phyloP scores from a whole-genome alignment of 2,113 vertebrate genomes.

The Sylvilagus bachmani region DNA sequence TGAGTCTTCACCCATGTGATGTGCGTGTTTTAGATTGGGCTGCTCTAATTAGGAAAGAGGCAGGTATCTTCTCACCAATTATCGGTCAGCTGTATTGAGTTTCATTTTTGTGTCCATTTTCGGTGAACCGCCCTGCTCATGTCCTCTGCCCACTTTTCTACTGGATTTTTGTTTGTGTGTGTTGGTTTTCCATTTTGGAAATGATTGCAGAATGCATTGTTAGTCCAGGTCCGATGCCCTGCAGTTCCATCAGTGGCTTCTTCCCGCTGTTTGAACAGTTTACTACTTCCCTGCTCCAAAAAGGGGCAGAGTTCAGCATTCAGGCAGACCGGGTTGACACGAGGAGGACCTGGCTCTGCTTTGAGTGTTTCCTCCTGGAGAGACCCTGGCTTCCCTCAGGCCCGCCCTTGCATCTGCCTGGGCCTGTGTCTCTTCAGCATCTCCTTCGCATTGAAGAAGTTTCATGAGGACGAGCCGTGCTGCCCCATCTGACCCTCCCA shows the following conservation, averaged over 20 bases:
- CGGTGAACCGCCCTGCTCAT: not conserved
- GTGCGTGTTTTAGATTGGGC: not conserved
- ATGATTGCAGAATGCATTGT: constrained; percentile 22
- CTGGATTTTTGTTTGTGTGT: not conserved
- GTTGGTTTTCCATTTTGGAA: constrained; percentile 34
- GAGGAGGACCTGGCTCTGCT: not conserved
- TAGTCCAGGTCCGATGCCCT: not conserved
- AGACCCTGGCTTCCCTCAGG: not conserved
- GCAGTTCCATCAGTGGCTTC: not conserved
- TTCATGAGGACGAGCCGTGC: not conserved
- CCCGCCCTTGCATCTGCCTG: not conserved
- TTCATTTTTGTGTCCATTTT: not conserved
- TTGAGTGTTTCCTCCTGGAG: not conserved
- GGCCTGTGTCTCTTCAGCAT: not conserved
- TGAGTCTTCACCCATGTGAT: not conserved
- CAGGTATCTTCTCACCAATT: not conserved
- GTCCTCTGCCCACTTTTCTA: not conserved
- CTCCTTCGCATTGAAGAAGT: not conserved
- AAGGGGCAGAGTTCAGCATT: not conserved
- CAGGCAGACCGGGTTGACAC: not conserved
- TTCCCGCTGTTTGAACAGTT: not conserved
- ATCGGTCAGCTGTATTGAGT: not conserved
- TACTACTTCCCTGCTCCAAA: not conserved
- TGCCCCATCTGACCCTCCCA: not conserved
- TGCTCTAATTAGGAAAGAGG: not conserved